Base-by-base conservation (phyloP, 2,797 vertebrate species). In the Hirundo rustica region DNA sequence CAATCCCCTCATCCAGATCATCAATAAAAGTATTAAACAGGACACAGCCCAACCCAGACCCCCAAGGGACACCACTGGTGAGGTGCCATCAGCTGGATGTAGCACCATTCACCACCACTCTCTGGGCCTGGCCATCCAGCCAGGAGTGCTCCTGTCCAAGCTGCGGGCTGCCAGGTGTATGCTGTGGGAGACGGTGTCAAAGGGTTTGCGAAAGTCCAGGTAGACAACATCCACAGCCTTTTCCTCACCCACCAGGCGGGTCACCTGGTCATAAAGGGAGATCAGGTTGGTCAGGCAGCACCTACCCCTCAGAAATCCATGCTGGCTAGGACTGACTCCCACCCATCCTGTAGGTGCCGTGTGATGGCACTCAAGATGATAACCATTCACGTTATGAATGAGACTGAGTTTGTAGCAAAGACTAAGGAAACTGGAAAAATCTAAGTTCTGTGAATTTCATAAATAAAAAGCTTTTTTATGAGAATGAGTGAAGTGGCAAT, bases 331-430 rank as follows among this genome's bases (percentile, higher is more conserved):
- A 71, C 30, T 55, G 66, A 55, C 1, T 4, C 5, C 1, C 16
- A 14, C 1, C 15, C 66, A 36, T 42, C 12, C 34, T 26, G 4
- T 30, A 21, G 16, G 20, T 34, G 34, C 34, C 0, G 0, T 48
- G 21, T 30, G 34, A 78, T 9, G 21, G 26, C 34, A 26, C 8
- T 62, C 20, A 71, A 34, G 30, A 42, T 44, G 22, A 22, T 22
- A 62, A 40, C 25, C 32, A 10, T 74, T 66, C 22, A 47, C 83
- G 12, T 62, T 67, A 44, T 4, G 38, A 83, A 76, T 27, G 76
- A 89, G 22, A 40, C 40, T 75, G 71, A 73, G 36, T 53, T 58
- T 0, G 0, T 8, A 67, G 36, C 11, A 29, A 80, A 65, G n/a
- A 80, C 44, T 50, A 55, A 48, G 22, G 27, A 73, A 82, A 66